phyloP scores from a whole-genome alignment of 2,888 invertebrate genomes.

The Xylota segnis region DNA sequence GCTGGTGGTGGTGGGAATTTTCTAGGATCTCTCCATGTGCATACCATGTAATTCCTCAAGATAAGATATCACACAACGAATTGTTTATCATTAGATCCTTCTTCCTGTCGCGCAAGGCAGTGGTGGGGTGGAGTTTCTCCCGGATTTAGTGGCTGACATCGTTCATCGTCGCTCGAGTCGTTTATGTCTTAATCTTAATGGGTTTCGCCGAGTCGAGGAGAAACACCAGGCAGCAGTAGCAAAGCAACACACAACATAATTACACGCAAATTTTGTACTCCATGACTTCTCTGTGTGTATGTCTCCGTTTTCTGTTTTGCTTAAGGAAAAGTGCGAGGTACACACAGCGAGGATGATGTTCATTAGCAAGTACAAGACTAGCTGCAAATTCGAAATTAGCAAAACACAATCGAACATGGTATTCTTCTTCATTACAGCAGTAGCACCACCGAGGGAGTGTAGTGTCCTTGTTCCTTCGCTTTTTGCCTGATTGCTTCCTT shows the following conservation, averaged over 20 bases:
- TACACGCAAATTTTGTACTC: constrained; percentile 70
- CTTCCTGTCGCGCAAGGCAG: constrained; percentile 46
- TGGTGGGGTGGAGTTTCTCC: constrained; percentile 9
- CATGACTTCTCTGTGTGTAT: constrained; percentile 18
- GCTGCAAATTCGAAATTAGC: constrained; percentile 73
- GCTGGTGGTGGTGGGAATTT: constrained; percentile 2
- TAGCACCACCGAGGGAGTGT: constrained; percentile 7
- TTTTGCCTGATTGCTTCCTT: constrained; percentile 57
- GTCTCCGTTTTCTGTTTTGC: background rate
- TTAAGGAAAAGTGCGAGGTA: background rate
- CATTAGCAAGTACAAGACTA: constrained; percentile 61
- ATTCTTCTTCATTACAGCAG: constrained; percentile 31
- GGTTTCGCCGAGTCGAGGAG: constrained; percentile 37
- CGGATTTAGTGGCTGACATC: constrained; percentile 72
- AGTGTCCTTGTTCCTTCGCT: constrained; percentile 57
- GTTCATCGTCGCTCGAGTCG: constrained; percentile 59
- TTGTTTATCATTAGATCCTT: constrained; percentile 74
- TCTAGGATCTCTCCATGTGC: constrained; percentile 45
- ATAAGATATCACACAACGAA: constrained; percentile 74
- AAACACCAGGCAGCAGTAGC: constrained; percentile 19
- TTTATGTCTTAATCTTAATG: constrained; percentile 75
- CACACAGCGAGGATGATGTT: constrained; percentile 37
- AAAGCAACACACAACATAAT: constrained; percentile 61
- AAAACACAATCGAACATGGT: constrained; percentile 74
- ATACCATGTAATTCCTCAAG: constrained; percentile 63